Base-by-base conservation (phyloP, 2,797 vertebrate genomes). In the Ctenosaura bakeri region DNA sequence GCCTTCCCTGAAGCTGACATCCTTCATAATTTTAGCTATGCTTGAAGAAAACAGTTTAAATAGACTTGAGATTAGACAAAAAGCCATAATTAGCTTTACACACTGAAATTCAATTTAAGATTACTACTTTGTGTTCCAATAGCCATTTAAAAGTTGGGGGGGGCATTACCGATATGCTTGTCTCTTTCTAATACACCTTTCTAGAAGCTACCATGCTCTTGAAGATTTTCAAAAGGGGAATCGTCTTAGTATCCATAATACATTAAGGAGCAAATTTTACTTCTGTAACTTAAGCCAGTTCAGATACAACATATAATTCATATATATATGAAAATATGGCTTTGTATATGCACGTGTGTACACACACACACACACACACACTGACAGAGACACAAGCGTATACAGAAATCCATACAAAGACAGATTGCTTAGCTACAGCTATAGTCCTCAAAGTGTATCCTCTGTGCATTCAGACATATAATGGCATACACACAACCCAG, bases 71-170 rank as follows among this genome's bases (percentile, higher is more conserved):
- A 74, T 50, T 26, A 85, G 46, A 5, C 12, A n/a, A 46, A 50
- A 77, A 76, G 20, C 54, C 50, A 42, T 62, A 16, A 56, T 42
- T 73, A 62, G 56, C 24, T 52, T 62, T 87, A 50, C 69, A 77
- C 42, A 66, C 22, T 59, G 8, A 79, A 52, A 35, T 52, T 38
- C 50, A 81, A 71, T 18, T 69, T 71, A 71, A 52, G 24, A 6
- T 46, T 71, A 7, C 26, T 81, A 32, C 50, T 81, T 71, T 42
- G 24, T 14, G 32, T 46, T 69, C 86, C n/a, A 20, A 46, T 6
- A 71, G 52, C n/a, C 50, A 81, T 88, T 26, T 88, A 52, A 71
- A 52, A 81, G n/a, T 64, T 71, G 35, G n/a, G 52, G 52, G 32
- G 66, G 56, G 56, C 18, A 16, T 64, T 26, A 52, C n/a, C 6